Percentiles rank a stretch among this genome's conserved stretches.
phyloP scores from a whole-genome alignment of 1,140 invertebrate genomes.

The Scaptomyza hsui region DNA sequence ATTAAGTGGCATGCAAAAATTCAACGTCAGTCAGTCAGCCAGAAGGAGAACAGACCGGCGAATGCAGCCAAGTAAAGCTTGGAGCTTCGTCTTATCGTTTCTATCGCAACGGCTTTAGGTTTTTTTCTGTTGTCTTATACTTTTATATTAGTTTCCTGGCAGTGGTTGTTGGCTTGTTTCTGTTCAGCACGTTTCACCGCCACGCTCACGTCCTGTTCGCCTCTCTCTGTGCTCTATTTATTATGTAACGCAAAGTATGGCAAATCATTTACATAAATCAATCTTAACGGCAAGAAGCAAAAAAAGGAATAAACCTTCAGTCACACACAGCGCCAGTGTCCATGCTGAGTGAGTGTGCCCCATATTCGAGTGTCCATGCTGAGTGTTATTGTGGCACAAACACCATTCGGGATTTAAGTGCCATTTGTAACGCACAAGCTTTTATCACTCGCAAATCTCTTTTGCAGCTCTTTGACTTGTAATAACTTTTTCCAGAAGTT shows the following conservation, averaged over 20 bases:
- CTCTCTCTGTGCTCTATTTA: constrained; percentile 55
- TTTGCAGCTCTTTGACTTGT: constrained; percentile 17
- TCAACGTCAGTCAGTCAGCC: constrained; percentile 56
- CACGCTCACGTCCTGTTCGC: constrained; percentile 5
- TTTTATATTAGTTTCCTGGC: constrained; percentile 66
- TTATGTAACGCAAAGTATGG: constrained; percentile 78
- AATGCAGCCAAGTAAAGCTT: constrained; percentile 61
- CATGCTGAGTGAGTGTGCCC: constrained; percentile 18
- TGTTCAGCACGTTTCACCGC: constrained; percentile 46
- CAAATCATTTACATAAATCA: constrained; percentile 80
- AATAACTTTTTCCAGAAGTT: constrained; percentile 15
- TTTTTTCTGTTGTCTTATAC: constrained; percentile 3
- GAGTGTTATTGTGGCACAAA: constrained; percentile 17
- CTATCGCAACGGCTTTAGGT: constrained; percentile 5
- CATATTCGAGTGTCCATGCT: constrained; percentile 34
- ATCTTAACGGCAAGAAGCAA: constrained; percentile 38
- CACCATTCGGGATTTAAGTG: constrained; percentile 39
- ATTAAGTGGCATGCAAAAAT: constrained; percentile 79
- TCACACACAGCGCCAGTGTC: constrained; percentile 13
- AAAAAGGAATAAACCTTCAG: constrained; percentile 6
- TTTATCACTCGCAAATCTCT: constrained; percentile 22
- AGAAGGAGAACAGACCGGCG: constrained; percentile 30
- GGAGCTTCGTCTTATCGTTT: constrained; percentile 50
- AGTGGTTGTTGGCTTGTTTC: constrained; percentile 62
- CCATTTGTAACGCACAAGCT: constrained; percentile 51